Evolutionary conservation across 2,113 vertebrate genomes (phyloP).

Genomic region (Balaeniceps rex): DNA sequence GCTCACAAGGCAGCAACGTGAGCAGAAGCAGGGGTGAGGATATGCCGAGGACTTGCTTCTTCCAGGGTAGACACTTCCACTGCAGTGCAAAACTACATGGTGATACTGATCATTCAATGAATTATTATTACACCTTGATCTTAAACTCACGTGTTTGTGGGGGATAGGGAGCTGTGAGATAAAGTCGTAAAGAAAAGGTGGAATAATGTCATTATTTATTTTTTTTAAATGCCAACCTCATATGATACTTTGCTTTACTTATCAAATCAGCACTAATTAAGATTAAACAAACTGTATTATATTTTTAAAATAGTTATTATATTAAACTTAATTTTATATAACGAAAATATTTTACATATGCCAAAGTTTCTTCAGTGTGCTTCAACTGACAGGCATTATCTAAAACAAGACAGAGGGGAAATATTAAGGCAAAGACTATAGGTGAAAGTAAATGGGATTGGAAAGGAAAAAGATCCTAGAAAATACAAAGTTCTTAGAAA

Average conservation of each 20-base stretch:
- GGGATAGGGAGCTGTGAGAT: accelerated
- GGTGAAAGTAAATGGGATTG: background rate
- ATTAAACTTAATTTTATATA: background rate
- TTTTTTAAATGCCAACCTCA: background rate
- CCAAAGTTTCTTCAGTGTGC: background rate
- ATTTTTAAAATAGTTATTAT: background rate
- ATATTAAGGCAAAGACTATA: background rate
- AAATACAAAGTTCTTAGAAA: background rate
- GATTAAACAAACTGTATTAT: background rate
- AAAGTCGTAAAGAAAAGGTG: background rate
- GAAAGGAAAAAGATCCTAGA: background rate
- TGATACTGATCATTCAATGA: background rate
- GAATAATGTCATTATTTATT: background rate
- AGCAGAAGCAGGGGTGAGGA: background rate
- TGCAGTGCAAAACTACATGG: background rate
- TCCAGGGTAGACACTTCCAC: background rate
- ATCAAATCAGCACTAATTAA: background rate
- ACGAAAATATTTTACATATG: background rate
- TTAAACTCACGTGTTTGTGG: background rate
- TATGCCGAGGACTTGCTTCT: background rate
- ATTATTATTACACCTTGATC: background rate
- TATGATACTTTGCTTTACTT: background rate
- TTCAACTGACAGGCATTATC: background rate
- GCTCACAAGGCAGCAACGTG: background rate
- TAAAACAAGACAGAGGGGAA: background rate